phyloP scores from a whole-genome alignment of 1,140 invertebrate genomes.

The Mya arenaria region DNA sequence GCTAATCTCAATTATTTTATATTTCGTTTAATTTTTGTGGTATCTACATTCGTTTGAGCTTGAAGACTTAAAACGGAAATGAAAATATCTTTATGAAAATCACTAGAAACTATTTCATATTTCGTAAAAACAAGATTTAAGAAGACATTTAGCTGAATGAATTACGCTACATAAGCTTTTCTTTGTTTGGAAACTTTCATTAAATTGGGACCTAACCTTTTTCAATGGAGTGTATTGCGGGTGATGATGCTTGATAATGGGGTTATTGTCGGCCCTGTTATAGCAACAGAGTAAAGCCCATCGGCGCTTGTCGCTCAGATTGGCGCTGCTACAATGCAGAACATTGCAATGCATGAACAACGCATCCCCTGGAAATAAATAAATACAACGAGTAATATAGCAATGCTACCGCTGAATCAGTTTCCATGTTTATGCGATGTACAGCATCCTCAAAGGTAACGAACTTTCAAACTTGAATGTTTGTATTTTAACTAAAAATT shows the following conservation, averaged over 20 bases:
- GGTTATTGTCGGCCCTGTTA: conserved; percentile 63
- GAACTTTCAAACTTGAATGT: not conserved
- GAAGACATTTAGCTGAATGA: too few species aligned
- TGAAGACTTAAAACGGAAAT: too few species aligned
- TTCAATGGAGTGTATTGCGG: conserved; percentile 64
- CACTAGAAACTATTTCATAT: too few species aligned
- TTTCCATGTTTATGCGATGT: not conserved
- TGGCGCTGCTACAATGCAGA: conserved; percentile 63
- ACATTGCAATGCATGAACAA: conserved; percentile 68
- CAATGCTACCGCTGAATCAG: not conserved
- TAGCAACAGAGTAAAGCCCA: conserved; percentile 66
- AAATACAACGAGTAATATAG: not conserved
- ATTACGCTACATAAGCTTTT: too few species aligned
- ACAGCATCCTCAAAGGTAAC: not conserved
- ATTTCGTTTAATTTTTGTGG: too few species aligned
- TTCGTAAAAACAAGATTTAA: too few species aligned
- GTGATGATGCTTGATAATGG: conserved; percentile 66
- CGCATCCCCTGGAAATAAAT: conserved; percentile 57
- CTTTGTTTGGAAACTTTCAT: too few species aligned
- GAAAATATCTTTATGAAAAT: too few species aligned
- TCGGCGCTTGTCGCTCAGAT: conserved; percentile 64
- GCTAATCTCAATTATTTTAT: too few species aligned
- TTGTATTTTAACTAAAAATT: not conserved
- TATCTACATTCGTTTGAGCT: too few species aligned
- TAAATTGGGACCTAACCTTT: too few species aligned